phyloP scores from a whole-genome alignment of 2,113 vertebrate species.

The Ranitomeya imitator region DNA sequence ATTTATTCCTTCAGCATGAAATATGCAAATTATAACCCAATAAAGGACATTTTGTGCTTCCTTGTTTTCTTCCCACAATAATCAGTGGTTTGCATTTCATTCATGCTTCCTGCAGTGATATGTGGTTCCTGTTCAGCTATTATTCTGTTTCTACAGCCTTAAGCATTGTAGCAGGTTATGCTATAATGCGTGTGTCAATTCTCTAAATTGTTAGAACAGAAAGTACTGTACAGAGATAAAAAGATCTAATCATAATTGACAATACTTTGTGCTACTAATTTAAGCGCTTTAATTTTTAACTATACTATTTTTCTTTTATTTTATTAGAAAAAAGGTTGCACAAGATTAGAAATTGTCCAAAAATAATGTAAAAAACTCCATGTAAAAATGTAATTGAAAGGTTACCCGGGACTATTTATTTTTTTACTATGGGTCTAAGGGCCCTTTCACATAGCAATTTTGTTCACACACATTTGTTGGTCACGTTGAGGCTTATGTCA shows the following conservation, averaged over 20 bases:
- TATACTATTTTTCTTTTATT: neutral
- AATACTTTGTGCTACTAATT: neutral
- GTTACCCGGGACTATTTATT: too few relatives aligned
- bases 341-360: neutral
- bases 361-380: too few relatives aligned
- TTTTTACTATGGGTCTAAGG: too few relatives aligned
- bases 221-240: neutral
- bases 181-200: neutral
- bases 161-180: neutral
- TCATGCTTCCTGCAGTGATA: conserved; percentile 41
- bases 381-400: too few relatives aligned
- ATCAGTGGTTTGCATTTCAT: conserved; percentile 38
- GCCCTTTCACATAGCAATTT: too few relatives aligned
- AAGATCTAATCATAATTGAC: neutral
- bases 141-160: neutral
- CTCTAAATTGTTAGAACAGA: neutral
- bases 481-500: too few relatives aligned
- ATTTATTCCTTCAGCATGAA: neutral
- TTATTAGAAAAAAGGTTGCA: neutral
- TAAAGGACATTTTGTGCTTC: conserved; percentile 38
- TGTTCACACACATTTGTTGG: too few relatives aligned
- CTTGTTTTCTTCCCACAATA: conserved; percentile 37
- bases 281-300: neutral
- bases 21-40: conserved; percentile 2
- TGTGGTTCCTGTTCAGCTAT: conserved; percentile 13